These are phyloP conservation scores for Brotula barbata DNA, from an alignment of 2,797 vertebrate genomes.

Conservation along the genomic window DNA sequence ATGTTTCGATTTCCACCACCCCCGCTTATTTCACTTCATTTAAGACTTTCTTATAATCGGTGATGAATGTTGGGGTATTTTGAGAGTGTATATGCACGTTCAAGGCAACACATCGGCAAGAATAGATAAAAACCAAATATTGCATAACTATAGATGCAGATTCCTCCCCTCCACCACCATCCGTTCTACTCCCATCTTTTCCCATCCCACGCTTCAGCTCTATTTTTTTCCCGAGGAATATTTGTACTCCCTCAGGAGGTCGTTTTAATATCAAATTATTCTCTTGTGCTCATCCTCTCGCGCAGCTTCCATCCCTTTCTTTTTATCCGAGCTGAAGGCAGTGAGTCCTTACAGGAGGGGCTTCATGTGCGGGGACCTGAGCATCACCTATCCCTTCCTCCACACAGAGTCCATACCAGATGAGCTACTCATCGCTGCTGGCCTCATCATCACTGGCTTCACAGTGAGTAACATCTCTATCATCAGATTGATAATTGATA, in stretches of 20 bases:
- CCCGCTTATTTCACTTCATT: neutral
- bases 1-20: slow-evolving; percentile 1
- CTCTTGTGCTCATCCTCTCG: neutral
- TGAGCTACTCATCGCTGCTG: slow-evolving; percentile 65
- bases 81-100: neutral
- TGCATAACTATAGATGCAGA: neutral
- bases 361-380: slow-evolving; percentile 76
- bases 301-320: slow-evolving; percentile 76
- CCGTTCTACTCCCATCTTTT: neutral
- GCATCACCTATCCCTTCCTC: slow-evolving; percentile 72
- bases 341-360: slow-evolving; percentile 72
- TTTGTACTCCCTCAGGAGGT: slow-evolving; percentile 13
- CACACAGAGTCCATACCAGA: slow-evolving; percentile 65
- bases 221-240: slow-evolving; percentile 7
- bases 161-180: neutral
- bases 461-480: slow-evolving; percentile 55
- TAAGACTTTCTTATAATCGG: slow-evolving; percentile 4
- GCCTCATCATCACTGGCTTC: slow-evolving; percentile 70
- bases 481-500: too few relatives aligned
- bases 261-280: slow-evolving; percentile 2
- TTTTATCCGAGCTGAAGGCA: slow-evolving; percentile 71
- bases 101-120: neutral
- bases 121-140: too few relatives aligned
- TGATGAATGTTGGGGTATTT: neutral
- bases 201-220: slow-evolving; percentile 1